Evolutionary conservation across 2,113 vertebrate genomes (phyloP), one percentile per base, ranked within the genome.

Genomic region (Sorex fumeus): DNA sequence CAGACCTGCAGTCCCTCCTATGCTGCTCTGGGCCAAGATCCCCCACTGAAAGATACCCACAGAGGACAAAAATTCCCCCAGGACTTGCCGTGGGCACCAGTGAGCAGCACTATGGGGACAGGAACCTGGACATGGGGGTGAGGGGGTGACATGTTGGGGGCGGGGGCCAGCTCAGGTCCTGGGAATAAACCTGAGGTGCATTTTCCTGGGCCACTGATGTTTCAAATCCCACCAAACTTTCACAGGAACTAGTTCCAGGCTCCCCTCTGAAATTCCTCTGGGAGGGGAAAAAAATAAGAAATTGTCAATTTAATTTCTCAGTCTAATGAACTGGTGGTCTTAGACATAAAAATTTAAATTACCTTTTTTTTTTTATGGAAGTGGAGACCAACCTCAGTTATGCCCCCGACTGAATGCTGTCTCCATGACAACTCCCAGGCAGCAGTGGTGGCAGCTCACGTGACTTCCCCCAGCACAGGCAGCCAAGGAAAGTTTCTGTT

Each of bases 261-360:
- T 11, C 60, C 34, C 92, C 43, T 66, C 40, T 18, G 16, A 84
- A 92, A 92, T 67, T 83, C 93, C 84, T 78, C 70, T 50, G 47
- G 86, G 84, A 69, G 21, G 27, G 8, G 34, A 23, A 34, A 50
- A 53, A 53, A 74, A 79, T 36, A 45, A 9, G 66, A 78, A 62
- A 85, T 96, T 95, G 87, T 53, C 96, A 88, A 94, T 95, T 97
- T 97, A 95, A 90, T 97, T 95, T 97, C 96, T 79, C 93, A 96
- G 93, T 96, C 94, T 94, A 93, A 96, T 97, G 95, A 97, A 95
- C 94, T 93, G 93, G 94, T 93, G 93, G 94, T 94, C 97, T 96
- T 97, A 94, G 95, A 97, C 96, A 98, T 97, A 97, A 98, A 98
- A 98, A 96, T 98, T 96, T 95, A 96, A 97, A 95, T 98, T 94